These are phyloP conservation scores for Calameuta idolon DNA, from an alignment of 2,888 invertebrate genomes.

Conservation along the genomic window DNA sequence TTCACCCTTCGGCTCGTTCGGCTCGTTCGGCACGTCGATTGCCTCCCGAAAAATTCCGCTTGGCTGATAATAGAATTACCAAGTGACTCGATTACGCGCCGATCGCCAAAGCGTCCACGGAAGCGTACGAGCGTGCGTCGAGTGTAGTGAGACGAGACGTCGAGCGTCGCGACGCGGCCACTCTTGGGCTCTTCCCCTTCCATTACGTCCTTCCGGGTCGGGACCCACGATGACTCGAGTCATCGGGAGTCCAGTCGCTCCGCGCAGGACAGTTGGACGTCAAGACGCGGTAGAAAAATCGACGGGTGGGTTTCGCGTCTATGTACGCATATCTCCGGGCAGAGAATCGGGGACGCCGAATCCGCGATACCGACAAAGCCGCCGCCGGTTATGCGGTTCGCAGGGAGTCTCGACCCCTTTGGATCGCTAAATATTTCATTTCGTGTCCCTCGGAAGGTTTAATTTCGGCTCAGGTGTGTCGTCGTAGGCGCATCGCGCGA, in stretches of 20 bases:
- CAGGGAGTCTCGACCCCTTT: conserved; percentile 28
- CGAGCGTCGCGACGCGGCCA: too few relatives aligned
- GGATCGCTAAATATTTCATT: conserved; percentile 65
- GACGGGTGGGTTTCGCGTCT: not conserved
- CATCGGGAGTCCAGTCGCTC: conserved; percentile 22
- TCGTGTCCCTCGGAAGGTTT: conserved; percentile 58
- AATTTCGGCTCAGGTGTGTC: conserved; percentile 62
- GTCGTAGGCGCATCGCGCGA: too few relatives aligned
- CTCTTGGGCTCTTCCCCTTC: too few relatives aligned
- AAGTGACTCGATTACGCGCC: conserved; percentile 3
- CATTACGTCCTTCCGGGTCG: not conserved
- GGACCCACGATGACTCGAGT: conserved; percentile 17
- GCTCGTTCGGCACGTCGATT: not conserved
- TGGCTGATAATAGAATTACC: conserved; percentile 17
- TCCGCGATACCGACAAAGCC: conserved; percentile 18
- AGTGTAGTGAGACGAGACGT: too few relatives aligned
- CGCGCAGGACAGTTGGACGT: conserved; percentile 38
- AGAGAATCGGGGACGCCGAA: conserved; percentile 18
- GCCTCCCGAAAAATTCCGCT: not conserved
- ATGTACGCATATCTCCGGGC: not conserved
- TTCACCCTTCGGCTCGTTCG: not conserved
- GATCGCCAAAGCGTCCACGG: not conserved
- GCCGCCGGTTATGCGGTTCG: not conserved
- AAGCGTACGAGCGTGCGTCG: not conserved
- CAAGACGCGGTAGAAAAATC: conserved; percentile 23